A percentile compares a stretch with the other conserved stretches of the same genome.
Evolutionary conservation across 2,888 invertebrate species (phyloP).

Genomic region (Epistrophella euchroma): DNA sequence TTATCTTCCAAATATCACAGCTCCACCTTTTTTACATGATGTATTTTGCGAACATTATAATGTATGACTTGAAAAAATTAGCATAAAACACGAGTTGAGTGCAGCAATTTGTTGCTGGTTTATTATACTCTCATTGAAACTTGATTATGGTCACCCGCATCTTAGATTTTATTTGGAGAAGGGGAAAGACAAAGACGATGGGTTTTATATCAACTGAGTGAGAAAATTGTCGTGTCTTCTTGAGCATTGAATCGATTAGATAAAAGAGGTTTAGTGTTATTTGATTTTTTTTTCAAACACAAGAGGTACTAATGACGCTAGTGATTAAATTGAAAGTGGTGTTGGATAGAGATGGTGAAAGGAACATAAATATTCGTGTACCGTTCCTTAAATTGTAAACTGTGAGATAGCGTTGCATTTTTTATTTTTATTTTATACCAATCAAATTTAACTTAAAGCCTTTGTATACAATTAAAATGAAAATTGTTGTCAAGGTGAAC

Average conservation of each 20-base stretch:
- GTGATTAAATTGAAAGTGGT: conserved; percentile 11
- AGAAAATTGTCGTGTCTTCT: conserved; percentile 38
- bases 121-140: conserved; percentile 3
- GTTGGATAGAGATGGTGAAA: neutral
- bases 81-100: conserved; percentile 54
- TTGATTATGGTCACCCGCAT: conserved; percentile 63
- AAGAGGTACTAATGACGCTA: conserved; percentile 18
- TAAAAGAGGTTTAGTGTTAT: conserved; percentile 8
- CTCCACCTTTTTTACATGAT: neutral
- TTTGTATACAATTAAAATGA: no score
- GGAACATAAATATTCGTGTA: conserved; percentile 8
- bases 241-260: conserved; percentile 41
- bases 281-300: conserved; percentile 6
- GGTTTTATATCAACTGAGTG: conserved; percentile 20
- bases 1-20: neutral
- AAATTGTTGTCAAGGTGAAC: no score
- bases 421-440: neutral
- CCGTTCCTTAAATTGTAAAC: neutral
- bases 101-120: conserved; percentile 64
- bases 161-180: neutral
- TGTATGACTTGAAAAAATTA: conserved; percentile 40
- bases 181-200: conserved; percentile 1
- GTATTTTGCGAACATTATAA: neutral
- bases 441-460: no score
- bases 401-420: neutral